Evolutionary conservation across 2,888 invertebrate genomes (phyloP).

Genomic region (Amphipyra berbera): DNA sequence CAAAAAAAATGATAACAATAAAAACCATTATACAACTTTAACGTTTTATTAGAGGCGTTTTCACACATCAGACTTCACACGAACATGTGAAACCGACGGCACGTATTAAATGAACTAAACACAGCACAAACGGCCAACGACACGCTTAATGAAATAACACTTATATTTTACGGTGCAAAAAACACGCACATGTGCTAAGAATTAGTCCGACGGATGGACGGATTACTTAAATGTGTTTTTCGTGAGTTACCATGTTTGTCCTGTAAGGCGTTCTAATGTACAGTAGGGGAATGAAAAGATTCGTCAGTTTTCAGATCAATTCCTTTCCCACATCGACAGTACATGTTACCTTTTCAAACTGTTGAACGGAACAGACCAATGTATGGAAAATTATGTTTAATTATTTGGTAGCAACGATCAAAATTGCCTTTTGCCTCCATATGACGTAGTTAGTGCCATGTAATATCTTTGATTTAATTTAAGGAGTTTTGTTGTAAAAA

Average conservation of each 20-base stretch:
- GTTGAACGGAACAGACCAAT: too few relatives aligned
- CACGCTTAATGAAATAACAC: conserved; percentile 86
- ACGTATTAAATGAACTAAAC: conserved; percentile 66
- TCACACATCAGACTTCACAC: conserved; percentile 60
- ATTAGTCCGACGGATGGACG: conserved; percentile 84
- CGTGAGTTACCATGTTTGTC: conserved; percentile 86
- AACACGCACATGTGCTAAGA: conserved; percentile 83
- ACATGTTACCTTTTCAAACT: too few relatives aligned
- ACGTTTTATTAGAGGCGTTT: conserved; percentile 53
- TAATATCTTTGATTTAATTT: too few relatives aligned
- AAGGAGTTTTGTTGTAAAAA: too few relatives aligned
- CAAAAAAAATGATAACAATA: conserved; percentile 39
- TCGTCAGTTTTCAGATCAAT: too few relatives aligned
- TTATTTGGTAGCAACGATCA: too few relatives aligned
- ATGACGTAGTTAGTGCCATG: too few relatives aligned
- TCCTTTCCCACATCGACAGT: too few relatives aligned
- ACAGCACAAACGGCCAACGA: conserved; percentile 52
- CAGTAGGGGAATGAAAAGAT: too few relatives aligned
- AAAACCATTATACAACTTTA: conserved; percentile 48
- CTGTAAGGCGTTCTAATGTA: conserved; percentile 84
- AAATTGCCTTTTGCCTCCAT: too few relatives aligned
- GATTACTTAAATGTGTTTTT: conserved; percentile 87
- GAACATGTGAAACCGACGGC: conserved; percentile 65
- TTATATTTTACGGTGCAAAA: conserved; percentile 85
- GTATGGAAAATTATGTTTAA: too few relatives aligned